Conservation (phyloP, 2,113 vertebrate genomes). For the Chaetodon auriga region DNA sequence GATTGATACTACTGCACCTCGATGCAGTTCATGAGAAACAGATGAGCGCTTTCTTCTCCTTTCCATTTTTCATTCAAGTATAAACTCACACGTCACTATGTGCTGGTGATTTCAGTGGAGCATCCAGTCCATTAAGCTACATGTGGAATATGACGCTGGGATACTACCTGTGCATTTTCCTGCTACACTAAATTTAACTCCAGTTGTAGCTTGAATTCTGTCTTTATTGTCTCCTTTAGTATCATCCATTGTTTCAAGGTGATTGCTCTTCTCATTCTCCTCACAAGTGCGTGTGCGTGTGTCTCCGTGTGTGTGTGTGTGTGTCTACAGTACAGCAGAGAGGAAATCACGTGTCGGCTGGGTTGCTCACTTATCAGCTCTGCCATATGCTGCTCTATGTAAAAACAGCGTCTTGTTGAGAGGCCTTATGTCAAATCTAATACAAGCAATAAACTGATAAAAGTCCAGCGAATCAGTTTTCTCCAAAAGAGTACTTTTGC, state of each 20-base stretch:
- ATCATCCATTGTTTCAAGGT: conserved; percentile 28
- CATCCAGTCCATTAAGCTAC: not conserved
- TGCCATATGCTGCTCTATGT: conserved; percentile 68
- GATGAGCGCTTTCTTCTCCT: not conserved
- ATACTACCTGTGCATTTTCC: not conserved
- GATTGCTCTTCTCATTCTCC: not conserved
- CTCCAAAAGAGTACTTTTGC: not conserved
- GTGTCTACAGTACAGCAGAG: conserved; percentile 15
- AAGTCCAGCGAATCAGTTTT: not conserved
- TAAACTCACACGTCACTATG: not conserved
- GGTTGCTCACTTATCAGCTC: conserved; percentile 48
- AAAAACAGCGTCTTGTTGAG: conserved; percentile 63
- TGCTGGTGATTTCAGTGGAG: not conserved
- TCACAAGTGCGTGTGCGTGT: not conserved
- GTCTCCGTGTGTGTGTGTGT: conserved; percentile 9
- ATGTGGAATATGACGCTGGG: not conserved
- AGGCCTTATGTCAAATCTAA: conserved; percentile 56
- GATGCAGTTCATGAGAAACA: conserved; percentile 9
- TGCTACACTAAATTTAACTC: too few species aligned
- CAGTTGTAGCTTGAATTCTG: not conserved
- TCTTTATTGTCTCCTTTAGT: not conserved
- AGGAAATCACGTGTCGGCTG: conserved; percentile 46
- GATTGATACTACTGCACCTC: not conserved
- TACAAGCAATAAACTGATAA: conserved; percentile 4
- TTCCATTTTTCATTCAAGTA: not conserved